A percentile compares a stretch with the other conserved stretches of the same genome.
Evolutionary conservation across 1,140 invertebrate species (phyloP).

Genomic region (Euura saliciscinereae): DNA sequence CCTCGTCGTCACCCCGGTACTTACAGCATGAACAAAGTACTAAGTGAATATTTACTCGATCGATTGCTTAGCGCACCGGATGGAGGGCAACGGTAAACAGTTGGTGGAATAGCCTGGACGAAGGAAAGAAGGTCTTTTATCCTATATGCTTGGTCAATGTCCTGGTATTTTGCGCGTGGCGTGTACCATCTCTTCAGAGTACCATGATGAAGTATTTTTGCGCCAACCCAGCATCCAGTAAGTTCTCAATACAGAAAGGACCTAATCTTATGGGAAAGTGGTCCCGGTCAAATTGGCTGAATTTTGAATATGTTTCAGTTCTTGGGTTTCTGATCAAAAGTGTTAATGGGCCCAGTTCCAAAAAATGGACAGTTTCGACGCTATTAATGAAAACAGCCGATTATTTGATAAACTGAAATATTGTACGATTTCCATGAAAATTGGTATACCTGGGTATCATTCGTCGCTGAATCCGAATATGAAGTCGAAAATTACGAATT

Average conservation of each 20-base stretch:
- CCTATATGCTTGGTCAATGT: conserved; percentile 82
- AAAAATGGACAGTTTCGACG: too few relatives aligned
- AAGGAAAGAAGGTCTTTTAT: conserved; percentile 80
- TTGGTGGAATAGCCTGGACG: conserved; percentile 77
- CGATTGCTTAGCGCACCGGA: conserved; percentile 53
- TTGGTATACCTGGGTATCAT: too few relatives aligned
- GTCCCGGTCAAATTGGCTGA: too few relatives aligned
- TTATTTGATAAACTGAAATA: too few relatives aligned
- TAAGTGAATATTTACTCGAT: conserved; percentile 20
- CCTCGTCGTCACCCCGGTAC: conserved; percentile 16
- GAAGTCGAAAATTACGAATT: too few relatives aligned
- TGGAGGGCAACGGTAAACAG: conserved; percentile 66
- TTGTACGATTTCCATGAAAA: too few relatives aligned
- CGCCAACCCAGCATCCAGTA: conserved; percentile 79
- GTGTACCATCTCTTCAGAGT: conserved; percentile 72
- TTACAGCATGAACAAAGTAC: conserved; percentile 11
- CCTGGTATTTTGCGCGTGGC: conserved; percentile 84
- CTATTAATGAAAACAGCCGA: too few relatives aligned
- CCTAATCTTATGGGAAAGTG: too few relatives aligned
- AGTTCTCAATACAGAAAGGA: conserved; percentile 44
- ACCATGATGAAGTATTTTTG: conserved; percentile 88
- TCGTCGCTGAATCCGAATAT: too few relatives aligned
- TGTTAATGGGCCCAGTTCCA: too few relatives aligned
- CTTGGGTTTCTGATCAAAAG: too few relatives aligned
- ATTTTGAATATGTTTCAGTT: too few relatives aligned